Evolutionary conservation across 2,797 vertebrate species (phyloP).

Genomic region (Myotis vivesi): DNA sequence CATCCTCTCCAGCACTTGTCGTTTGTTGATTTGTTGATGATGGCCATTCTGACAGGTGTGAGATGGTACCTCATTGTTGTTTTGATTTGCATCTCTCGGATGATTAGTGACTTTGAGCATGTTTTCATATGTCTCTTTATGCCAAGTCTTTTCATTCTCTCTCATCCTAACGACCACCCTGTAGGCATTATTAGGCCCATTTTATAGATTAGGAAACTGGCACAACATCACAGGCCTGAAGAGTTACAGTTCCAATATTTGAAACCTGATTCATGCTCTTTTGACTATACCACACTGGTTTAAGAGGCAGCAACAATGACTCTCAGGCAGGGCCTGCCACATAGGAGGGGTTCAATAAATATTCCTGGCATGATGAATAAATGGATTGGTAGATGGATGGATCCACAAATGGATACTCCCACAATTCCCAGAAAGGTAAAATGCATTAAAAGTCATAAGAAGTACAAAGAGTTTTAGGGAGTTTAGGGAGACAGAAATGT

Average conservation of each 20-base stretch:
- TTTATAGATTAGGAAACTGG: not conserved
- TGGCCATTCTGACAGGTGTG: too few relatives aligned
- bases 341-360: not conserved
- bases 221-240: not conserved
- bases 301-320: not conserved
- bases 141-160: not conserved
- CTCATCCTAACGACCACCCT: not conserved
- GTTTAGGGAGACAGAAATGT: not conserved
- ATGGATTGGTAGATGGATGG: not conserved
- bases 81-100: too few relatives aligned
- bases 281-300: not conserved
- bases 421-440: not conserved
- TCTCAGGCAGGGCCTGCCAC: not conserved
- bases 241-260: not conserved
- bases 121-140: too few relatives aligned
- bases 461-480: not conserved
- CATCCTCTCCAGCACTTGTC: too few relatives aligned
- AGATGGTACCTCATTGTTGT: too few relatives aligned
- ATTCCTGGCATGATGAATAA: not conserved
- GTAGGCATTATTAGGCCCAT: not conserved
- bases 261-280: not conserved
- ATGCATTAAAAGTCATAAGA: not conserved
- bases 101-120: too few relatives aligned
- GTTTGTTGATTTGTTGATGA: too few relatives aligned
- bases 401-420: not conserved